Conservation (phyloP, 2,888 invertebrate species). For the Stenichneumon culpator region DNA sequence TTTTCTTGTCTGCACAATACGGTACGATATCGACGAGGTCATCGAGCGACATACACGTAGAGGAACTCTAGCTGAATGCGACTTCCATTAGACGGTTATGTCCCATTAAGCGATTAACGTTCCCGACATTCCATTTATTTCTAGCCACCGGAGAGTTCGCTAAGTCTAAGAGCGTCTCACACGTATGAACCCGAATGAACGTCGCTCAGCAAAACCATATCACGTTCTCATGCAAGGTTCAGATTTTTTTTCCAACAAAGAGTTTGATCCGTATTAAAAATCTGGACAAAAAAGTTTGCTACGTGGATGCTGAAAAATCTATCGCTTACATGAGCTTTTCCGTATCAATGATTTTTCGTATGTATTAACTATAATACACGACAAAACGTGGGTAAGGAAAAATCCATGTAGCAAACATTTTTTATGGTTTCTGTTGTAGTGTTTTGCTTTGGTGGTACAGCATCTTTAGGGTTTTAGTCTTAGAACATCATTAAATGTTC, state of each 20-base stretch:
- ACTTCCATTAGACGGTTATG: constrained; percentile 79
- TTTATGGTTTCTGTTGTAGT: too few relatives aligned
- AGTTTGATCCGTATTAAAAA: background rate
- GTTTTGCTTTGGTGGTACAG: too few relatives aligned
- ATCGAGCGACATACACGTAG: constrained; percentile 6
- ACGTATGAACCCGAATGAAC: constrained; percentile 29
- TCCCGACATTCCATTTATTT: constrained; percentile 76
- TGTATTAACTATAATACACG: background rate
- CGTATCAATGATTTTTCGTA: too few relatives aligned
- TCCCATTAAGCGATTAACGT: constrained; percentile 80
- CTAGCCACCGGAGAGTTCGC: constrained; percentile 14
- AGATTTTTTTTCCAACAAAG: background rate
- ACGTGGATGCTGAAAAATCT: too few relatives aligned
- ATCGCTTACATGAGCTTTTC: too few relatives aligned
- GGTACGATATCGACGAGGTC: constrained; percentile 54
- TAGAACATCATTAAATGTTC: too few relatives aligned
- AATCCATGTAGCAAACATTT: too few relatives aligned
- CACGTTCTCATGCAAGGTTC: background rate
- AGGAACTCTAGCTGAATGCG: constrained; percentile 68
- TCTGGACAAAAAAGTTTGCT: too few relatives aligned
- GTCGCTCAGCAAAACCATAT: background rate
- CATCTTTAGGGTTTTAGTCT: too few relatives aligned
- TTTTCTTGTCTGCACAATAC: constrained; percentile 29
- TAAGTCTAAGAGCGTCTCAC: constrained; percentile 31
- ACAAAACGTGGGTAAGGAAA: background rate